These are phyloP conservation scores for Hylyphantes graminicola DNA, from an alignment of 1,140 invertebrate genomes.

Conservation along the genomic window DNA sequence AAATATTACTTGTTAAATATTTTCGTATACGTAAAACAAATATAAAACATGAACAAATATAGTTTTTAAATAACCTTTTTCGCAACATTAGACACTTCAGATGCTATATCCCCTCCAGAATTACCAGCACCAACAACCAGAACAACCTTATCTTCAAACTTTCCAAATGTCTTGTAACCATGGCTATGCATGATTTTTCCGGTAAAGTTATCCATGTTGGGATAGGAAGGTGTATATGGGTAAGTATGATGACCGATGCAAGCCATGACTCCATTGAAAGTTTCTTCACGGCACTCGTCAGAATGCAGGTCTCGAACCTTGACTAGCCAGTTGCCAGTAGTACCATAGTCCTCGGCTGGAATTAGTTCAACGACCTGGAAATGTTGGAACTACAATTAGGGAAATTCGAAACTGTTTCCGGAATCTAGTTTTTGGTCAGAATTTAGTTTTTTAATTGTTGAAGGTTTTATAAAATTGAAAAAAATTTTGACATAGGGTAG, in stretches of 20 bases:
- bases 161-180: conserved; percentile 65
- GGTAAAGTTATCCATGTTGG: conserved; percentile 67
- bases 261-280: conserved; percentile 68
- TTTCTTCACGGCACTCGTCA: conserved; percentile 59
- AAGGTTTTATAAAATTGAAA: not conserved
- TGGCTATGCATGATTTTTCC: conserved; percentile 69
- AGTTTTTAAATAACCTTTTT: conserved; percentile 64
- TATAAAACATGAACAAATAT: no score
- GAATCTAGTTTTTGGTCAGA: not conserved
- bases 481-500: no score
- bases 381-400: not conserved
- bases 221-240: conserved; percentile 34
- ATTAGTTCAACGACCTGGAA: conserved; percentile 39
- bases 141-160: conserved; percentile 67
- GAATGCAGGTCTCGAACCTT: conserved; percentile 60
- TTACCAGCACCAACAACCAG: conserved; percentile 72
- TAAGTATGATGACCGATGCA: conserved; percentile 66
- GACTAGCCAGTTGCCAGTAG: conserved; percentile 68
- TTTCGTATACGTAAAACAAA: no score
- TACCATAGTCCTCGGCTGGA: conserved; percentile 64
- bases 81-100: conserved; percentile 69
- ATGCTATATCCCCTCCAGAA: conserved; percentile 72
- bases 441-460: not conserved
- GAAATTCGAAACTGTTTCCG: not conserved
- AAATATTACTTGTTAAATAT: no score